These are phyloP conservation scores for Escarpia spicata DNA, from an alignment of 2,888 invertebrate genomes.

Conservation along the genomic window DNA sequence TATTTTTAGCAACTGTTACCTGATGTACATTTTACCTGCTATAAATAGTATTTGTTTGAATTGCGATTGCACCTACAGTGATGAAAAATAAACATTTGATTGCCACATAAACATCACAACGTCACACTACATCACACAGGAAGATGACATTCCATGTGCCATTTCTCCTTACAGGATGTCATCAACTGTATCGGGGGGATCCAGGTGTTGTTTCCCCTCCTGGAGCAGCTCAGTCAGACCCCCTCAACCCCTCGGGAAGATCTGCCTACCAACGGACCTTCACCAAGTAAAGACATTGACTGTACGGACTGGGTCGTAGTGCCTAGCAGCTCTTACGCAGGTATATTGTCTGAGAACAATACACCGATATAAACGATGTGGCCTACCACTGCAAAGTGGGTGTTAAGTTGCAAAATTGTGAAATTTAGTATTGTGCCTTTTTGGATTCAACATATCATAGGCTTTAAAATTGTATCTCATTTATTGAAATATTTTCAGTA, in stretches of 20 bases:
- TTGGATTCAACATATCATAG: too few species aligned
- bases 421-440: too few species aligned
- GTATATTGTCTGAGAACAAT: slow-evolving; percentile 38
- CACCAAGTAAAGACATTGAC: slow-evolving; percentile 9
- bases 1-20: too few species aligned
- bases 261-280: background rate
- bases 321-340: slow-evolving; percentile 67
- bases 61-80: too few species aligned
- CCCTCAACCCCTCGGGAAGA: slow-evolving; percentile 22
- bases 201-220: slow-evolving; percentile 71
- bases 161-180: slow-evolving; percentile 52
- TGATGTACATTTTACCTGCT: too few species aligned
- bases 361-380: background rate
- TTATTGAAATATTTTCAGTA: too few species aligned
- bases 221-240: slow-evolving; percentile 65
- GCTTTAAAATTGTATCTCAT: too few species aligned
- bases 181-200: slow-evolving; percentile 73
- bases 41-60: too few species aligned
- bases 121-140: background rate
- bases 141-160: background rate
- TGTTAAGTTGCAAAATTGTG: too few species aligned
- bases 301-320: slow-evolving; percentile 71
- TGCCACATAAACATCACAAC: too few species aligned
- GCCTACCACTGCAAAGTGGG: background rate
- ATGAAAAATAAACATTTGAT: too few species aligned